Percentiles rank a stretch among this genome's conserved stretches.
These are phyloP conservation scores for Danionella dracula DNA, from an alignment of 2,797 vertebrate genomes.

Conservation along the genomic window DNA sequence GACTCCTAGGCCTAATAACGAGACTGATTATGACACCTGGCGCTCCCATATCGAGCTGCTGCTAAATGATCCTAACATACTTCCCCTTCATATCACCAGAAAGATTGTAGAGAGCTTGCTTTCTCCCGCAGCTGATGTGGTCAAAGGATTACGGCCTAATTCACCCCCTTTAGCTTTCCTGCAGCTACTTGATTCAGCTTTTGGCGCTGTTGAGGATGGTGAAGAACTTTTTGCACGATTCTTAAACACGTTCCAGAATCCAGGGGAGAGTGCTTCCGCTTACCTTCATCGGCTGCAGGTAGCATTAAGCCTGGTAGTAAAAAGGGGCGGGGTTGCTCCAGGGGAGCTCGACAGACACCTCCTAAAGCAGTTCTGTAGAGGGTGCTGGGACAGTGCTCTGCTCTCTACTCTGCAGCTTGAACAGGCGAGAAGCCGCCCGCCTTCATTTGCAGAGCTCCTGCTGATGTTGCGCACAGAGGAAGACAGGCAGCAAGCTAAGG, in stretches of 20 bases:
- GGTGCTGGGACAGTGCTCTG: conserved; percentile 26
- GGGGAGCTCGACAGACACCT: conserved; percentile 2
- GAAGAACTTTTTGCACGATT: conserved; percentile 1
- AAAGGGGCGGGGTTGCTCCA: background rate
- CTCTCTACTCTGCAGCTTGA: conserved; percentile 17
- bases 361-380: background rate
- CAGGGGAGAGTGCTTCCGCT: conserved; percentile 27
- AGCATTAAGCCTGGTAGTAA: background rate
- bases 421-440: background rate
- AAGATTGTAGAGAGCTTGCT: conserved; percentile 30
- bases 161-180: background rate
- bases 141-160: conserved; percentile 6
- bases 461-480: conserved; percentile 14
- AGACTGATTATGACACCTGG: conserved; percentile 20
- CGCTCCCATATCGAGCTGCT: conserved; percentile 5
- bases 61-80: conserved; percentile 18
- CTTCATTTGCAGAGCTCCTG: conserved; percentile 23
- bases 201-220: background rate
- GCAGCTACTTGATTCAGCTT: conserved; percentile 32
- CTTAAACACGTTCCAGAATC: conserved; percentile 14
- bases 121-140: conserved; percentile 27
- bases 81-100: background rate
- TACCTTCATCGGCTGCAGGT: conserved; percentile 27
- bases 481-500: conserved; percentile 17
- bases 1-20: background rate